A percentile compares a stretch with the other conserved stretches of the same genome.
Evolutionary conservation across 2,888 invertebrate genomes (phyloP).

Genomic region (Drosophila leonis): DNA sequence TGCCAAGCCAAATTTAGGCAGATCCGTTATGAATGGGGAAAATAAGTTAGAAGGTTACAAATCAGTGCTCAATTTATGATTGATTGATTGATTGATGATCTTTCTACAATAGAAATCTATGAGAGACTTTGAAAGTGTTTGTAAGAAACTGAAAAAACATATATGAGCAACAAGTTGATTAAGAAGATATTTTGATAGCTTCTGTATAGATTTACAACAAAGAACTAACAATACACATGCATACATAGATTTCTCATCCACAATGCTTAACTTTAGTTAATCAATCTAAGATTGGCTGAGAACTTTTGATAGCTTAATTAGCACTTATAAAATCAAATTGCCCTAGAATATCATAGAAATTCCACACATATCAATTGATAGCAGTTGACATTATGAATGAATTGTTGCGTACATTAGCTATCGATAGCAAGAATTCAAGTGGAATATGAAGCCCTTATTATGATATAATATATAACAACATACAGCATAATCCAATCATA

Average conservation of each 20-base stretch:
- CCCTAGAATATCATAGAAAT: background rate
- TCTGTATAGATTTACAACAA: no score
- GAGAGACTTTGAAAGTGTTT: background rate
- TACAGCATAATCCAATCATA: background rate
- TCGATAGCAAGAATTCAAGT: background rate
- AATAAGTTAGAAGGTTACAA: background rate
- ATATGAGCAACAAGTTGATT: background rate
- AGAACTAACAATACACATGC: no score
- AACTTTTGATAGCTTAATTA: background rate
- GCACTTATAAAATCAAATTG: background rate
- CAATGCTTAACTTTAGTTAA: no score
- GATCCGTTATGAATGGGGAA: slow-evolving; percentile 50
- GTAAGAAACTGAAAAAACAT: background rate
- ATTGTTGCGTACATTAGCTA: background rate
- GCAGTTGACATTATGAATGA: slow-evolving; percentile 11
- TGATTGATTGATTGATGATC: slow-evolving; percentile 4
- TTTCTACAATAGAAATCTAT: background rate
- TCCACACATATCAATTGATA: background rate
- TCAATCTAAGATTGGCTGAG: background rate
- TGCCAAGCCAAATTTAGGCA: slow-evolving; percentile 36
- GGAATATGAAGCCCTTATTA: background rate
- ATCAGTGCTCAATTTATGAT: background rate
- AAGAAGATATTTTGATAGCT: no score
- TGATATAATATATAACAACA: background rate
- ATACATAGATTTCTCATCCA: no score